Evolutionary conservation across 2,888 invertebrate genomes (phyloP).

Genomic region (Andrena marginata): DNA sequence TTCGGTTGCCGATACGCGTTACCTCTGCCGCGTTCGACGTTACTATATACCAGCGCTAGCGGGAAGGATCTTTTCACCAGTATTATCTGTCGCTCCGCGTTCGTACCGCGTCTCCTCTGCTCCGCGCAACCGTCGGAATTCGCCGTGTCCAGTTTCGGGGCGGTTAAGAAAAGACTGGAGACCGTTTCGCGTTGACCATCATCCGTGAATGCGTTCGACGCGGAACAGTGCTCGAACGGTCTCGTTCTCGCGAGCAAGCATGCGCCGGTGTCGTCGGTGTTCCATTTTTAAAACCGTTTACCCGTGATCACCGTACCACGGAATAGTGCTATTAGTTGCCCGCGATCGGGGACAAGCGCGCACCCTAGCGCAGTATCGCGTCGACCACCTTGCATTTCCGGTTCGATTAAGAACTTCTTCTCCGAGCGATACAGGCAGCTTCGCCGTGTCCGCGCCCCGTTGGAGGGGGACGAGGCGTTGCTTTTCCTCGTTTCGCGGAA

Average conservation of each 20-base stretch:
- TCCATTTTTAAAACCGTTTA: constrained; percentile 21
- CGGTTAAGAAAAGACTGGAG: neutral
- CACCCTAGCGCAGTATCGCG: neutral
- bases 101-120: neutral
- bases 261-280: constrained; percentile 18
- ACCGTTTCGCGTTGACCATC: constrained; percentile 17
- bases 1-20: neutral
- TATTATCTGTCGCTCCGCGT: neutral
- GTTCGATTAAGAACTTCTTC: neutral
- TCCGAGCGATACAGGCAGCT: too few species aligned
- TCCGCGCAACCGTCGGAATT: neutral
- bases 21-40: neutral
- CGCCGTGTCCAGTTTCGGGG: neutral
- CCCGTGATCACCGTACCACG: constrained; percentile 9
- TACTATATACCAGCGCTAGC: neutral
- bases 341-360: neutral
- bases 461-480: too few species aligned
- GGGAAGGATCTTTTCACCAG: neutral
- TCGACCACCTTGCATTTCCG: constrained; percentile 4
- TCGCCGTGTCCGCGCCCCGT: too few species aligned
- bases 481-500: neutral
- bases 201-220: neutral
- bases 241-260: constrained; percentile 22
- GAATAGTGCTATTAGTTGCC: constrained; percentile 5
- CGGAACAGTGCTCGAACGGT: constrained; percentile 19